Percentiles rank a stretch among this genome's conserved stretches.
These are phyloP conservation scores for Conus ventricosus DNA, from an alignment of 1,140 invertebrate genomes.

Conservation along the genomic window DNA sequence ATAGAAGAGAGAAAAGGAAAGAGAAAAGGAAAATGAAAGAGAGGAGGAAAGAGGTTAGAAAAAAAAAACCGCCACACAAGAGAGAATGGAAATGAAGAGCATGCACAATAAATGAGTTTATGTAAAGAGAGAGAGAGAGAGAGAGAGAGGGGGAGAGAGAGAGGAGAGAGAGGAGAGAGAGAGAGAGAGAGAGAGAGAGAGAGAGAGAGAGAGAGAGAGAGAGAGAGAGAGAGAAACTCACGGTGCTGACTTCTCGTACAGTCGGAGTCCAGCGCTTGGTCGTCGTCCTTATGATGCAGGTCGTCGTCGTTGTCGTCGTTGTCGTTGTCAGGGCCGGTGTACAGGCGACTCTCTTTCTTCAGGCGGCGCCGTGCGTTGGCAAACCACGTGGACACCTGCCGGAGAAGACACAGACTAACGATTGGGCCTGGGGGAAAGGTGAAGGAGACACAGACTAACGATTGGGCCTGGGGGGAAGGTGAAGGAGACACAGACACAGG, in stretches of 20 bases:
- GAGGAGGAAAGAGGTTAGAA: neutral
- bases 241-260: too few relatives aligned
- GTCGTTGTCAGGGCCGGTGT: conserved; percentile 56
- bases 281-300: neutral
- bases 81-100: too few relatives aligned
- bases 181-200: neutral
- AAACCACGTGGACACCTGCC: conserved; percentile 77
- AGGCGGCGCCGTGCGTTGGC: conserved; percentile 73
- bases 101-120: too few relatives aligned
- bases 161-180: neutral
- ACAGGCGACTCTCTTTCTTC: conserved; percentile 92
- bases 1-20: neutral
- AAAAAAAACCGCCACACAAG: neutral
- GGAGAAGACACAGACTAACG: neutral
- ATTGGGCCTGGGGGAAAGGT: conserved; percentile 79
- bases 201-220: neutral
- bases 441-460: conserved; percentile 78
- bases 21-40: neutral
- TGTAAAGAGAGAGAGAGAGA: neutral
- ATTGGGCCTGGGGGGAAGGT: conserved; percentile 79
- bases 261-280: neutral
- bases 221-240: too few relatives aligned
- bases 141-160: neutral
- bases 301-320: conserved; percentile 43
- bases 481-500: too few relatives aligned